Conservation (phyloP, 2,888 invertebrate genomes). For the Xestia ashworthii region DNA sequence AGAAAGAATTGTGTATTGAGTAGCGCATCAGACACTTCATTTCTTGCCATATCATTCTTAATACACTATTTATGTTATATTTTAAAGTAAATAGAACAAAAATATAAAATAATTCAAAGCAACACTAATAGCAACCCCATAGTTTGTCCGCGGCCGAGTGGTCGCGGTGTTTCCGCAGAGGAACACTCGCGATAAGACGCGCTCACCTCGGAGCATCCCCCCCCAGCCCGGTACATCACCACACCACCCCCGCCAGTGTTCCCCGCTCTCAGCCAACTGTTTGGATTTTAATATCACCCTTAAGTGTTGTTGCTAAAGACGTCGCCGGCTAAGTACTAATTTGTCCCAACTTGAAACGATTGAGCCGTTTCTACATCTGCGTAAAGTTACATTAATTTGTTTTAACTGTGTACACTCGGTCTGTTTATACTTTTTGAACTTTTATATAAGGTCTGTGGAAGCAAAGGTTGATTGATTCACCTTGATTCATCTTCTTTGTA, state of each 20-base stretch:
- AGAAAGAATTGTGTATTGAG: too few relatives aligned
- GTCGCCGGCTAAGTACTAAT: conserved; percentile 87
- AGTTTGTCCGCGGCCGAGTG: conserved; percentile 77
- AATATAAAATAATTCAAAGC: background rate
- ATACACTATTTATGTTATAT: too few relatives aligned
- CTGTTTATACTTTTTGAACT: conserved; percentile 26
- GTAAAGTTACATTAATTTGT: conserved; percentile 62
- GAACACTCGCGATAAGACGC: conserved; percentile 84
- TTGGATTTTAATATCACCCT: conserved; percentile 89
- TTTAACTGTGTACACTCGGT: conserved; percentile 56
- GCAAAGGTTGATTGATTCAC: too few relatives aligned
- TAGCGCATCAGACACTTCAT: too few relatives aligned
- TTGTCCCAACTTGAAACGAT: conserved; percentile 85
- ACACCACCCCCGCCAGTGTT: conserved; percentile 52
- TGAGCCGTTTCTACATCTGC: conserved; percentile 75
- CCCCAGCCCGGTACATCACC: conserved; percentile 22
- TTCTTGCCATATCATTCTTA: too few relatives aligned
- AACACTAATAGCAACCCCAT: conserved; percentile 65
- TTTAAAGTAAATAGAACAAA: background rate
- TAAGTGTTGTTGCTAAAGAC: conserved; percentile 89
- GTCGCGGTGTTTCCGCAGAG: conserved; percentile 86
- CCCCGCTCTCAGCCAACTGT: conserved; percentile 78
- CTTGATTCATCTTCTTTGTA: background rate
- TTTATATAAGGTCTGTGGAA: conserved; percentile 2
- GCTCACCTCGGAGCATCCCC: conserved; percentile 63